Percentiles rank a stretch among this genome's conserved stretches.
These are phyloP conservation scores for Notarius quadriscutis DNA, from an alignment of 2,113 vertebrate genomes.

Conservation along the genomic window DNA sequence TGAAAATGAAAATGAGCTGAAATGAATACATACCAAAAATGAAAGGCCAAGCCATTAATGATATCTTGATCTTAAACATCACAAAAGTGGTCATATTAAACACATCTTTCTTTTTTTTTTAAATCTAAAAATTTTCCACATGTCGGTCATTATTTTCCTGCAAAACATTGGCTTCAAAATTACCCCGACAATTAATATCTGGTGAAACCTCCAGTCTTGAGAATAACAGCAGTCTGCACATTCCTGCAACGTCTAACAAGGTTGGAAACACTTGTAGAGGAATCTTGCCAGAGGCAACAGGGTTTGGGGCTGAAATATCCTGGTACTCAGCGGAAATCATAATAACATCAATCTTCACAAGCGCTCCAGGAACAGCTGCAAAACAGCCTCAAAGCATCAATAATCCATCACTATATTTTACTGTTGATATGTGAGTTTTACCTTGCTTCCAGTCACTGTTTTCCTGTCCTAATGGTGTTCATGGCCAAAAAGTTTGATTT, in stretches of 20 bases:
- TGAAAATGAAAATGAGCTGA: background rate
- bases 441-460: background rate
- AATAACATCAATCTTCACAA: conserved; percentile 8
- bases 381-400: background rate
- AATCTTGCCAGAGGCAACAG: conserved; percentile 8
- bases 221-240: background rate
- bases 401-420: background rate
- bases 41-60: background rate
- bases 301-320: conserved; percentile 4
- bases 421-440: background rate
- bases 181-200: background rate
- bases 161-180: background rate
- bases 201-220: background rate
- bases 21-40: background rate
- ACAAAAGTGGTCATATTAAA: background rate
- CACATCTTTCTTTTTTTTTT: background rate
- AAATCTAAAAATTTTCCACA: background rate
- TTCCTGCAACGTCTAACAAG: background rate
- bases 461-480: background rate
- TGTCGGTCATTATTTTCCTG: background rate
- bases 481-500: background rate
- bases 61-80: background rate
- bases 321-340: conserved; percentile 26
- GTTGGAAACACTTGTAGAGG: conserved; percentile 3
- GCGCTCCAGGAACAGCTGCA: background rate